Percentiles rank a stretch among this genome's conserved stretches.
These are phyloP conservation scores for Zaprionus africanus DNA, from an alignment of 1,140 invertebrate species.

Conservation along the genomic window DNA sequence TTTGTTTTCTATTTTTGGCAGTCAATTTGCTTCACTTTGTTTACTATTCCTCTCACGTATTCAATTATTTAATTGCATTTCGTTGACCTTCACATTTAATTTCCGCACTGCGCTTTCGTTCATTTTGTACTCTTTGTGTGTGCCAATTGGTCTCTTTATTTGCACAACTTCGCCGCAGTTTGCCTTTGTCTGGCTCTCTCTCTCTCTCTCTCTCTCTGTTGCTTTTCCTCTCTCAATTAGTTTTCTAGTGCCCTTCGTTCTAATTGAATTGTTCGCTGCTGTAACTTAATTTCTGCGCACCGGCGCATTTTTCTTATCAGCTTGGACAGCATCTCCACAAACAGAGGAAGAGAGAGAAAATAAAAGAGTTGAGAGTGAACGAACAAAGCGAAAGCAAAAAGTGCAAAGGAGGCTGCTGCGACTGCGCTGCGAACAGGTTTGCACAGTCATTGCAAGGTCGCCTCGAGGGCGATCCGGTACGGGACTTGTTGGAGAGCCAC, in stretches of 20 bases:
- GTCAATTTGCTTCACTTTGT: not conserved
- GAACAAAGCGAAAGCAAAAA: slow-evolving; percentile 25
- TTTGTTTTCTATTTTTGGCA: not conserved
- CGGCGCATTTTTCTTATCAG: slow-evolving; percentile 55
- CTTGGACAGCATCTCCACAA: slow-evolving; percentile 19
- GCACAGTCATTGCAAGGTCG: slow-evolving; percentile 48
- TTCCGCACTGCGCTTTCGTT: not conserved
- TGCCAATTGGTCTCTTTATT: slow-evolving; percentile 51
- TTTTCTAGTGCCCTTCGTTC: slow-evolving; percentile 31
- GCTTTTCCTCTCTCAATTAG: not conserved
- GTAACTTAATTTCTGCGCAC: slow-evolving; percentile 65
- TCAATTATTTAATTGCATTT: slow-evolving; percentile 42
- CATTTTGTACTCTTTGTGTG: slow-evolving; percentile 45
- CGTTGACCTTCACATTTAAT: slow-evolving; percentile 21
- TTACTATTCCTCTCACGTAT: slow-evolving; percentile 12
- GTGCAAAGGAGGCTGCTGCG: slow-evolving; percentile 1
- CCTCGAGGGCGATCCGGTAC: not conserved
- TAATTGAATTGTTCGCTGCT: slow-evolving; percentile 71
- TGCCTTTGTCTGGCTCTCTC: slow-evolving; percentile 17
- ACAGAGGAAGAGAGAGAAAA: slow-evolving; percentile 5
- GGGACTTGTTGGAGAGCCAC: slow-evolving; percentile 25
- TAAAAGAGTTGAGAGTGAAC: not conserved
- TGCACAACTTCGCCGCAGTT: slow-evolving; percentile 13
- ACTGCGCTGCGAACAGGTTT: slow-evolving; percentile 48
- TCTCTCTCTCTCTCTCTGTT: slow-evolving; percentile 9